Evolutionary conservation across 2,797 vertebrate genomes (phyloP).

Genomic region (Pelobates cultripes): DNA sequence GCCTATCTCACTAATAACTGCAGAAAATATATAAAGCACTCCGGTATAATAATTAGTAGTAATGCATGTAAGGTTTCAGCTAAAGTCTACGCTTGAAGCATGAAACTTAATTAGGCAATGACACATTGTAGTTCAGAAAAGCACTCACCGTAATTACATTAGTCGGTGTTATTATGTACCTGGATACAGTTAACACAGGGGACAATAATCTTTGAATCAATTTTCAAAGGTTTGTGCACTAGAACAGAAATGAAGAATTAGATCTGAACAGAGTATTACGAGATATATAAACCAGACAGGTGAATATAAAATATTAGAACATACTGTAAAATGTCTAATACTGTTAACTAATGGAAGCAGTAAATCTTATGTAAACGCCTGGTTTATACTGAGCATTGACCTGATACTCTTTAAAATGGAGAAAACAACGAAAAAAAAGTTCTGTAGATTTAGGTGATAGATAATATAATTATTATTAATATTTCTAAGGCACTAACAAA

Average conservation of each 20-base stretch:
- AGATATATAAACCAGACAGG: background rate
- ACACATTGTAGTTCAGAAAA: slow-evolving; percentile 20
- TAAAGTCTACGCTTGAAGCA: slow-evolving; percentile 32
- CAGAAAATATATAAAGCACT: slow-evolving; percentile 11
- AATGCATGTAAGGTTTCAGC: slow-evolving; percentile 21
- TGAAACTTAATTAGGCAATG: slow-evolving; percentile 30
- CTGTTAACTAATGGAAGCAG: background rate
- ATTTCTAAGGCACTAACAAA: too few species aligned
- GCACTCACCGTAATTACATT: slow-evolving; percentile 23
- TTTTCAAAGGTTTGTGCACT: slow-evolving; percentile 29
- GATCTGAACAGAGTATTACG: slow-evolving; percentile 3
- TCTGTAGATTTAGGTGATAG: too few species aligned
- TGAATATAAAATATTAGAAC: background rate
- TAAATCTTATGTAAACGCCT: background rate
- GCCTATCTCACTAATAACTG: slow-evolving; percentile 16
- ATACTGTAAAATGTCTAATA: background rate
- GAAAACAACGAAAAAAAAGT: too few species aligned
- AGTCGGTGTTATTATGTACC: slow-evolving; percentile 17
- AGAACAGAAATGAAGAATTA: slow-evolving; percentile 24
- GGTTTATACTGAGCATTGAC: too few species aligned
- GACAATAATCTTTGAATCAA: slow-evolving; percentile 21
- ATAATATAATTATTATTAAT: too few species aligned
- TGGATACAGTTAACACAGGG: slow-evolving; percentile 34
- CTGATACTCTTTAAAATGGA: too few species aligned
- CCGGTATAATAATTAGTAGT: slow-evolving; percentile 39